Percentiles rank a stretch among this genome's conserved stretches.
Evolutionary conservation across 1,140 invertebrate genomes (phyloP).

Genomic region (Rhysida immarginata): DNA sequence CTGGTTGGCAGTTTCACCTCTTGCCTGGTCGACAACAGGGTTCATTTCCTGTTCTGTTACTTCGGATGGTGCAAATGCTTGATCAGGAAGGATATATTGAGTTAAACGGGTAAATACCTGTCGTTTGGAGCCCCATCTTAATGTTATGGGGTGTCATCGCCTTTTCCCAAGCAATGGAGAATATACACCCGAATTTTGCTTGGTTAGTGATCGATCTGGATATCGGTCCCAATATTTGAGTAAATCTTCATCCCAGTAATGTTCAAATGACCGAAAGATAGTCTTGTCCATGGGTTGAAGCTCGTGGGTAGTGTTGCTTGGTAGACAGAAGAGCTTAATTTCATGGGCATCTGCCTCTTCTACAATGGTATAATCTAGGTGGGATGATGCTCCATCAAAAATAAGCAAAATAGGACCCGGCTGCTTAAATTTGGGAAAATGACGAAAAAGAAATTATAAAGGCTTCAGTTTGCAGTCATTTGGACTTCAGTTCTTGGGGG

Average conservation of each 20-base stretch:
- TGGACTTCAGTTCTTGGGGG: neutral
- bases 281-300: neutral
- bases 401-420: neutral
- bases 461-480: neutral
- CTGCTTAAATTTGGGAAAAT: neutral
- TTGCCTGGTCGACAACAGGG: too few species aligned
- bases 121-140: neutral
- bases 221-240: neutral
- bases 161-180: neutral
- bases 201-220: neutral
- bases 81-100: too few species aligned
- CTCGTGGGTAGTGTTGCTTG: neutral
- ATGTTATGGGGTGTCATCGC: neutral
- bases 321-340: neutral
- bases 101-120: neutral
- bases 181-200: neutral
- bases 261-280: neutral
- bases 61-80: too few species aligned
- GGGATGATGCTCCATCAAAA: neutral
- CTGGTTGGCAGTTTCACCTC: too few species aligned
- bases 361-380: neutral
- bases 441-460: neutral
- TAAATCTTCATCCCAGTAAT: neutral
- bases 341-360: neutral
- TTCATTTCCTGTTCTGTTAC: too few species aligned